Evolutionary conservation across 1,140 invertebrate genomes (phyloP).

Genomic region (Drosophila serrata): DNA sequence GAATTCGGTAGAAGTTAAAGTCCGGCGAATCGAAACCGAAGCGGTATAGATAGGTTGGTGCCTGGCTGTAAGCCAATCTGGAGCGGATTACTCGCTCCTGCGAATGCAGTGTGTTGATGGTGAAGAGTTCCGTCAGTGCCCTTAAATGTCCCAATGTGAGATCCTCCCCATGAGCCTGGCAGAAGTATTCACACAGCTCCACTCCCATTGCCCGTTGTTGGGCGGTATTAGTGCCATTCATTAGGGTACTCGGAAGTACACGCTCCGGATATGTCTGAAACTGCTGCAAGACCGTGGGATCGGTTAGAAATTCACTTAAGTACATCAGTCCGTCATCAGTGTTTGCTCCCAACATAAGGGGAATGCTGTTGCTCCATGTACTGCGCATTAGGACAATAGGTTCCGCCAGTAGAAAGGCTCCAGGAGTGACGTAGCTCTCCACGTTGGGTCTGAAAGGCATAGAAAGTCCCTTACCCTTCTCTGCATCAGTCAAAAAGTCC

Average conservation of each 20-base stretch:
- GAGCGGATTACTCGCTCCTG: constrained; percentile 71
- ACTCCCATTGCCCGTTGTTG: constrained; percentile 37
- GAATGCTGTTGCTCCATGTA: constrained; percentile 66
- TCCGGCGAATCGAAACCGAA: constrained; percentile 83
- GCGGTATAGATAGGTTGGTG: constrained; percentile 85
- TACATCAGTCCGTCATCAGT: constrained; percentile 31
- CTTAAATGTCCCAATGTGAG: background rate
- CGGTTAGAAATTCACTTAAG: constrained; percentile 1
- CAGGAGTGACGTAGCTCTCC: constrained; percentile 43
- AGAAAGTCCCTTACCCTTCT: background rate
- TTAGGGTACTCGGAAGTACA: constrained; percentile 40
- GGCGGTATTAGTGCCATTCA: constrained; percentile 11
- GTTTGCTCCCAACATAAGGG: constrained; percentile 63
- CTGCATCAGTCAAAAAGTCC: constrained; percentile 34
- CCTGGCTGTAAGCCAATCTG: constrained; percentile 63
- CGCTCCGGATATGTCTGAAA: constrained; percentile 29
- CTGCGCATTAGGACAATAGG: constrained; percentile 43
- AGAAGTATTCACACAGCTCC: constrained; percentile 38
- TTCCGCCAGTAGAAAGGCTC: constrained; percentile 43
- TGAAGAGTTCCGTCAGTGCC: constrained; percentile 28
- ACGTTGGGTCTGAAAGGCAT: constrained; percentile 45
- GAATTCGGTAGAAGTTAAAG: constrained; percentile 69
- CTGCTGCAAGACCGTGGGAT: constrained; percentile 1
- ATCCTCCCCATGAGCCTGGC: constrained; percentile 6
- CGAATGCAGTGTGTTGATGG: constrained; percentile 65